phyloP scores from a whole-genome alignment of 2,113 vertebrate genomes.

The Callochromis pleurospilus region DNA sequence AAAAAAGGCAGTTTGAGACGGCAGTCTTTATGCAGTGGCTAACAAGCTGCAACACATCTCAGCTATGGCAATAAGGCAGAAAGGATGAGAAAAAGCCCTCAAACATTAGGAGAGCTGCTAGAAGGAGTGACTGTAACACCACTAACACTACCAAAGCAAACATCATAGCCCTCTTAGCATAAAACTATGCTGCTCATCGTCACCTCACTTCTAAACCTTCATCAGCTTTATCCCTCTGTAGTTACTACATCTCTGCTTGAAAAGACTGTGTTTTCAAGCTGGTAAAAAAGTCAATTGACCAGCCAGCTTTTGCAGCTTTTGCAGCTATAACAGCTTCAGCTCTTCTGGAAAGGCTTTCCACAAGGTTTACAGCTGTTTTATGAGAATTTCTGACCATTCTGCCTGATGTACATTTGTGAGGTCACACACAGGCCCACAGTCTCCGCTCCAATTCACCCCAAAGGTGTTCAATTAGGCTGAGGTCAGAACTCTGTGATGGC shows the following conservation, averaged over 20 bases:
- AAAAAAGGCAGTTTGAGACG: not conserved
- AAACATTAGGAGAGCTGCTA: not conserved
- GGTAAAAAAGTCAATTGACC: not conserved
- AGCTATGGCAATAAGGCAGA: not conserved
- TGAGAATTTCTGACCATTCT: not conserved
- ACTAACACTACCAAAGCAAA: not conserved
- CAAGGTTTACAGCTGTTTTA: not conserved
- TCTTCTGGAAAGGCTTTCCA: not conserved
- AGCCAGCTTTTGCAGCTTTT: not conserved
- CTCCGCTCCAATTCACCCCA: not conserved
- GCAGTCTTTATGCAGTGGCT: not conserved
- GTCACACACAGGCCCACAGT: not conserved
- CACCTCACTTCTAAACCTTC: not conserved
- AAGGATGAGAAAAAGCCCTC: not conserved
- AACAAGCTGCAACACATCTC: not conserved
- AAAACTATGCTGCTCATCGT: rapidly evolving
- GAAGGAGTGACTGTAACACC: not conserved
- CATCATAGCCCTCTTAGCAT: not conserved
- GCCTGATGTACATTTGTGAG: not conserved
- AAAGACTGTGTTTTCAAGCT: not conserved
- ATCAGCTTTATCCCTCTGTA: not conserved
- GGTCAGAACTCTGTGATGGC: not conserved
- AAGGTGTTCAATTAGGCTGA: not conserved
- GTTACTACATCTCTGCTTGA: not conserved
- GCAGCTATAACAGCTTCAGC: not conserved